Evolutionary conservation across 2,888 invertebrate genomes (phyloP), one percentile per base, ranked within the genome.

Genomic region (Agonopterix subpropinquella): DNA sequence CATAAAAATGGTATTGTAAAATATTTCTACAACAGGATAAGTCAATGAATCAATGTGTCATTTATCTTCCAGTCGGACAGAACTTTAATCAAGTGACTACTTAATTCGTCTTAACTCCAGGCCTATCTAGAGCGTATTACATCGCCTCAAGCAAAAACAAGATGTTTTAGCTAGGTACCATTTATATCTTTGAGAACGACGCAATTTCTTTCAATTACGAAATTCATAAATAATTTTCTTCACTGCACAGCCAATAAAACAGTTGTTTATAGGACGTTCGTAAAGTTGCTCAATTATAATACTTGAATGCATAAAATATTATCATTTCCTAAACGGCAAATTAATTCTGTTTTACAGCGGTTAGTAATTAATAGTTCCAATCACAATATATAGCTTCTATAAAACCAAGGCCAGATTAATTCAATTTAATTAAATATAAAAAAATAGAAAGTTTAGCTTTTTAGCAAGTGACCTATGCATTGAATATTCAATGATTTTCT

Each of bases 51-150:
- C 28, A 28, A 28, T 28, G 28, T 28, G 28, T 28, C 28, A 28
- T 28, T 28, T 28, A 28, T 28, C 53, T 46, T 45, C 8, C 35
- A 7, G 8, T 28, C 4, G 11, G 28, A 11, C 28, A 28, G 42
- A 15, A 15, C 43, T 36, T 35, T 41, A 28, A 35, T 39, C 15
- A 9, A 11, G 37, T 48, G 48, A 51, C 46, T 48, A 11, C 51
- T 46, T 51, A 51, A 51, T 51, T 51, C 42, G 43, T 13, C 43
- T 47, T 47, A 44, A 48, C 44, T 47, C 36, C 35, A 43, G 11
- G 5, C 39, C 39, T 39, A 39, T 39, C 41, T 42, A 42, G 9
- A 47, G 11, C 11, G 36, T 13, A 42, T 35, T 47, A 8, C 18
- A 41, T 13, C 42, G 41, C 47, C 47, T 42, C 36, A 2, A 47